Conservation (phyloP, 2,888 invertebrate genomes). For the Drosophila colorata region DNA sequence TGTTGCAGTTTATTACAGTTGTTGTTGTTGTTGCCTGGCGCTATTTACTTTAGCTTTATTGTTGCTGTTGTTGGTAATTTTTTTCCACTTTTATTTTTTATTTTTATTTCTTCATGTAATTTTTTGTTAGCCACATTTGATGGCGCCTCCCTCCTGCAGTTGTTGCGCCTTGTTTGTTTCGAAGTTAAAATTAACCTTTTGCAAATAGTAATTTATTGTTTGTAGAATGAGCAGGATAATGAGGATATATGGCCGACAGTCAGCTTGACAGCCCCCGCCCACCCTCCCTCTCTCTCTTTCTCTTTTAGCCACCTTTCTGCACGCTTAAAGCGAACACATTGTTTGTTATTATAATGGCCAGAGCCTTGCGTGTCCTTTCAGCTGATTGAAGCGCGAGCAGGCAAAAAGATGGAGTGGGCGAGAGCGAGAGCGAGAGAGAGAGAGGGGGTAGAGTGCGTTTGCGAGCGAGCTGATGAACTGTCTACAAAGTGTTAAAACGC, state of each 20-base stretch:
- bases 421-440: neutral
- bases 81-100: slow-evolving; percentile 44
- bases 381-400: slow-evolving; percentile 62
- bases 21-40: slow-evolving; percentile 24
- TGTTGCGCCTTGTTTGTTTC: slow-evolving; percentile 44
- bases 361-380: slow-evolving; percentile 69
- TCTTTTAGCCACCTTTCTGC: neutral
- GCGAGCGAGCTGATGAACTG: slow-evolving; percentile 29
- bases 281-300: neutral
- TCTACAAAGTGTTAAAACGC: slow-evolving; percentile 76
- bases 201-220: slow-evolving; percentile 81
- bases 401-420: neutral
- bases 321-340: slow-evolving; percentile 57
- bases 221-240: slow-evolving; percentile 73
- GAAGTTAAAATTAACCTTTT: slow-evolving; percentile 78
- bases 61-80: slow-evolving; percentile 64
- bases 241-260: slow-evolving; percentile 65
- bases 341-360: slow-evolving; percentile 61
- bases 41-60: slow-evolving; percentile 60
- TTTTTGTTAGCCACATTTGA: slow-evolving; percentile 56
- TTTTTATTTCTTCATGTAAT: slow-evolving; percentile 47
- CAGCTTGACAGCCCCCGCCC: neutral
- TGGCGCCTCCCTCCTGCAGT: slow-evolving; percentile 41
- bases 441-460: neutral
- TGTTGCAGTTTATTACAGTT: slow-evolving; percentile 59